Evolutionary conservation across 2,113 vertebrate genomes (phyloP).

Genomic region (Eclectus roratus): DNA sequence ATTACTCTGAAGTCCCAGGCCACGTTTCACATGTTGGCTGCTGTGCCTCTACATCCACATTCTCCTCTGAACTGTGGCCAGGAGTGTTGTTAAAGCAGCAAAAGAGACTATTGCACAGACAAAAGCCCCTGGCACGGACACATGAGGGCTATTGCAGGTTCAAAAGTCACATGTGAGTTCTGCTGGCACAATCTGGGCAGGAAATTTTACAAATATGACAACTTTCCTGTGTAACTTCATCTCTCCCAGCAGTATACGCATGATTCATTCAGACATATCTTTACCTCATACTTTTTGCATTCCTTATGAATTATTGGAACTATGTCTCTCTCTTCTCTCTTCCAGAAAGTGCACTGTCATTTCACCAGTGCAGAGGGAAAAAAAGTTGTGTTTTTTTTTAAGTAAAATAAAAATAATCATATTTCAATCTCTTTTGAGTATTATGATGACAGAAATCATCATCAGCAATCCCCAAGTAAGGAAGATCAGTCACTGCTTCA

Average conservation of each 20-base stretch:
- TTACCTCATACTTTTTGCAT: background rate
- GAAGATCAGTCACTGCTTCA: background rate
- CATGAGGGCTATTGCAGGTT: background rate
- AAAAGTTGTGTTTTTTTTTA: background rate
- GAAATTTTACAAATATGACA: background rate
- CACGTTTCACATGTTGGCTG: background rate
- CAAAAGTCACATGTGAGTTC: background rate
- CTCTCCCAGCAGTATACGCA: background rate
- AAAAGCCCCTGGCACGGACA: background rate
- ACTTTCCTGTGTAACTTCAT: background rate
- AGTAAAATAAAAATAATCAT: background rate
- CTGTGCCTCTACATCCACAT: background rate
- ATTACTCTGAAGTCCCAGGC: background rate
- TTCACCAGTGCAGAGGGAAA: background rate
- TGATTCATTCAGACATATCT: background rate
- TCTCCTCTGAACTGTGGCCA: background rate
- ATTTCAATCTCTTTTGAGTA: background rate
- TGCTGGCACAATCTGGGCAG: constrained; percentile 8
- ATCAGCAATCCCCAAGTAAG: background rate
- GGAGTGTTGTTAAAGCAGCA: background rate
- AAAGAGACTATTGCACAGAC: background rate
- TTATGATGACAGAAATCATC: background rate
- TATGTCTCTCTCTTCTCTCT: background rate
- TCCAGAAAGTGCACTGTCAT: background rate
- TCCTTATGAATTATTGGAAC: background rate